These are phyloP conservation scores for Plumapathes pennacea DNA, from an alignment of 92 coral and sea anemone genomes.

Conservation along the genomic window DNA sequence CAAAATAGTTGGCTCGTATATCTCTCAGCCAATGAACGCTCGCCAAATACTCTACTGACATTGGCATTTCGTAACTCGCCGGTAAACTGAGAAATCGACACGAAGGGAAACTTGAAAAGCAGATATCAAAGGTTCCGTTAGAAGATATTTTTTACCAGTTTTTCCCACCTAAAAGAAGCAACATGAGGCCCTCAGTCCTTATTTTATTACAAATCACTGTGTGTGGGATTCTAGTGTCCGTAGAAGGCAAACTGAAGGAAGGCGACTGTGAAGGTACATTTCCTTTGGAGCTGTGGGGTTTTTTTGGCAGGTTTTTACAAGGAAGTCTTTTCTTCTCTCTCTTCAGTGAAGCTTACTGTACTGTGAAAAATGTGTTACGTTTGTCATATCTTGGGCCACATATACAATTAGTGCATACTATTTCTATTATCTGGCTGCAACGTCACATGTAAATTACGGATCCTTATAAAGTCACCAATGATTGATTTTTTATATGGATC, in stretches of 20 bases:
- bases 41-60: constrained; percentile 89
- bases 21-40: constrained; percentile 73
- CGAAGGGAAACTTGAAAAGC: not conserved
- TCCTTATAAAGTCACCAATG: too few species aligned
- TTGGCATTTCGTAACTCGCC: constrained; percentile 69
- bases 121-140: too few species aligned
- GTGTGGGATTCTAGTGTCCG: constrained; percentile 39
- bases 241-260: constrained; percentile 69
- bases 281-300: not conserved
- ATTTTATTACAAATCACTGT: constrained; percentile 54
- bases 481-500: too few species aligned
- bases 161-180: not conserved
- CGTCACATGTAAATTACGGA: too few species aligned
- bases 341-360: not conserved
- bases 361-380: too few species aligned
- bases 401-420: too few species aligned
- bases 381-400: too few species aligned
- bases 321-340: not conserved
- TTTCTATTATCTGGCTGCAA: too few species aligned
- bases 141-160: not conserved
- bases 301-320: not conserved
- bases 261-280: constrained; percentile 90
- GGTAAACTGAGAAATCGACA: constrained; percentile 1
- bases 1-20: constrained; percentile 13
- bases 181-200: constrained; percentile 55